phyloP scores from a whole-genome alignment of 1,140 invertebrate species.

The Brachionus calyciflorus region DNA sequence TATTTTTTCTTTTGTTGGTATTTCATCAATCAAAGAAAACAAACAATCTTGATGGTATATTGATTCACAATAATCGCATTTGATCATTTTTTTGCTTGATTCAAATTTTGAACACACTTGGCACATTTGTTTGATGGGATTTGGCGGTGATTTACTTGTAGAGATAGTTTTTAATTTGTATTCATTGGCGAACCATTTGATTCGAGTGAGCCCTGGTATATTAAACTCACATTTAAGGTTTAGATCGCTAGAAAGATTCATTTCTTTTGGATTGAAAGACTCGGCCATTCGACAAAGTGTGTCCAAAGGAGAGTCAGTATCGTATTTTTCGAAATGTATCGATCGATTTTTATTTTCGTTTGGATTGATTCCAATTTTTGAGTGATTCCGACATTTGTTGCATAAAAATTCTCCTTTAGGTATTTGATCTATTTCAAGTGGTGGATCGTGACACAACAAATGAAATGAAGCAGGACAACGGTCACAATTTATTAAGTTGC shows the following conservation, averaged over 20 bases:
- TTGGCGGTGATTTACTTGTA: not conserved
- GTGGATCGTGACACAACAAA: conserved; percentile 85
- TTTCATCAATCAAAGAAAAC: conserved; percentile 79
- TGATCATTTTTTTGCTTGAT: conserved; percentile 71
- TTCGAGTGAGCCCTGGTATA: not conserved
- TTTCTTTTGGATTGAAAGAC: conserved; percentile 80
- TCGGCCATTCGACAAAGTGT: conserved; percentile 75
- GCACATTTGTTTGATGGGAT: not conserved
- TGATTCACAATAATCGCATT: conserved; percentile 87
- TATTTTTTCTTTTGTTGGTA: conserved; percentile 70
- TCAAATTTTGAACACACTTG: conserved; percentile 69
- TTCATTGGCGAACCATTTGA: conserved; percentile 26
- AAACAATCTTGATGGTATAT: conserved; percentile 88
- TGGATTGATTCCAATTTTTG: conserved; percentile 10
- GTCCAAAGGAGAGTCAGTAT: conserved; percentile 64
- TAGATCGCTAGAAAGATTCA: conserved; percentile 67
- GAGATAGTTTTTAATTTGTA: not conserved
- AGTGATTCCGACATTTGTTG: conserved; percentile 68
- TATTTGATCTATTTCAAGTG: conserved; percentile 79
- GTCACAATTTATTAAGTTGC: conserved; percentile 91
- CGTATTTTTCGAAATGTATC: conserved; percentile 48
- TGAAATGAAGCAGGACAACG: conserved; percentile 90
- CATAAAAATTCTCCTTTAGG: conserved; percentile 87
- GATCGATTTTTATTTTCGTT: conserved; percentile 26
- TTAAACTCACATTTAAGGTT: not conserved